phyloP scores from a whole-genome alignment of 2,113 vertebrate species.

The Pundamilia nyererei region DNA sequence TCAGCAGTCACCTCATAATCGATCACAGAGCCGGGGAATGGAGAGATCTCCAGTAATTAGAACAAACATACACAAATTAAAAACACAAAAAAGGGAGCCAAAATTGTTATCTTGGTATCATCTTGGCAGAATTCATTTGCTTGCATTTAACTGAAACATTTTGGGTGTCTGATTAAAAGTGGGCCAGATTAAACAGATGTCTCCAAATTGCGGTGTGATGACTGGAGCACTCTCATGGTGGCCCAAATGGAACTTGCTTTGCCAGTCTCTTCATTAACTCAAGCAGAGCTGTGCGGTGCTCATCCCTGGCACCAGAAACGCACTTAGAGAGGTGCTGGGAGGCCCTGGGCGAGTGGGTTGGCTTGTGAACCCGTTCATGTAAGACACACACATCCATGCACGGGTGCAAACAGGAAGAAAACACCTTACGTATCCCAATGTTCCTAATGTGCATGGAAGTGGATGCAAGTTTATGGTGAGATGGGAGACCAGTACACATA shows the following conservation, averaged over 20 bases:
- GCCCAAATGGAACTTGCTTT: neutral
- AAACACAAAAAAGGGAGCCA: neutral
- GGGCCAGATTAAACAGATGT: constrained; percentile 7
- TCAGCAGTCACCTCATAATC: neutral
- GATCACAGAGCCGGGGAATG: neutral
- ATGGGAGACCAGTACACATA: neutral
- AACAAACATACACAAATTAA: neutral
- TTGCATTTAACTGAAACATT: neutral
- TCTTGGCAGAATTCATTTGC: neutral
- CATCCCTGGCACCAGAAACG: neutral
- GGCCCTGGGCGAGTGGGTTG: neutral
- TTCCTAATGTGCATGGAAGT: neutral
- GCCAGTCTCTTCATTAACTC: constrained; percentile 21
- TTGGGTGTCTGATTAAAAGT: neutral
- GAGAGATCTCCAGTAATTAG: neutral
- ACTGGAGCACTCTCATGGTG: constrained; percentile 4
- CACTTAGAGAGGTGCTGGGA: neutral
- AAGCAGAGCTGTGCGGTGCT: neutral
- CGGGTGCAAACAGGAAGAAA: neutral
- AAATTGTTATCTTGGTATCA: neutral
- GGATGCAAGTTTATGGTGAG: neutral
- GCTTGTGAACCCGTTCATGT: neutral
- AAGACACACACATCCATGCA: neutral
- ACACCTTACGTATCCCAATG: neutral
- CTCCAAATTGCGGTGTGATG: neutral